Evolutionary conservation across 2,888 invertebrate species (phyloP), one percentile per base, ranked within the genome.

Genomic region (Sclerodermus sp.): DNA sequence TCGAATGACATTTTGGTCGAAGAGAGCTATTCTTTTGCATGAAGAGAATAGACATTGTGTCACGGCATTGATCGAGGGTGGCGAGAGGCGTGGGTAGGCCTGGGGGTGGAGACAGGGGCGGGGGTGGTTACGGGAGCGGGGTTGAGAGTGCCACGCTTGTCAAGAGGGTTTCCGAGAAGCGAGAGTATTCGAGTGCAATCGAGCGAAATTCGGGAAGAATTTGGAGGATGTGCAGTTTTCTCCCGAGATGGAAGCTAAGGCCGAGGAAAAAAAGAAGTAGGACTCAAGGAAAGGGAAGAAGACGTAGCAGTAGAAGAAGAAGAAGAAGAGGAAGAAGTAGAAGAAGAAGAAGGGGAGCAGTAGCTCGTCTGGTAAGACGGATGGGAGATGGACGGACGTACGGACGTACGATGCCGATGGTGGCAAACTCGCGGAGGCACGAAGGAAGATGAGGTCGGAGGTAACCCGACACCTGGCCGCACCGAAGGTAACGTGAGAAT

Each of bases 401-500:
- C 55, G 58, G 58, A 59, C 50, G 60, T 58, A 62, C 62, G 66
- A 64, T 62, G 67, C 64, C 64, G 70, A 69, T 72, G 74, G 73
- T 72, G 72, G 73, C 71, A 72, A 70, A 74, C 67, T 70, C 68
- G 70, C 72, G 68, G 69, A 71, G 74, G 70, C 67, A 68, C 64
- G 66, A 67, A 73, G 69, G 74, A 73, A 74, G 75, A 74, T 71
- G 73, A 73, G 73, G 74, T 74, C 70, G 74, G 66, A 66, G 72
- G 73, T 70, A 76, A 77, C 69, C 68, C 61, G 77, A 77, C 73
- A 76, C 74, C 70, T 66, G 70, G 74, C 72, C 70, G 68, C 70
- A 71, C 67, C 66, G 70, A 69, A 67, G 69, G 77, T 77, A 77
- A 77, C 72, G 69, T 71, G 75, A 76, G 74, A 74, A 63, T 67